Evolutionary conservation across 2,797 vertebrate species (phyloP).

Genomic region (Leptodactylus fallax): DNA sequence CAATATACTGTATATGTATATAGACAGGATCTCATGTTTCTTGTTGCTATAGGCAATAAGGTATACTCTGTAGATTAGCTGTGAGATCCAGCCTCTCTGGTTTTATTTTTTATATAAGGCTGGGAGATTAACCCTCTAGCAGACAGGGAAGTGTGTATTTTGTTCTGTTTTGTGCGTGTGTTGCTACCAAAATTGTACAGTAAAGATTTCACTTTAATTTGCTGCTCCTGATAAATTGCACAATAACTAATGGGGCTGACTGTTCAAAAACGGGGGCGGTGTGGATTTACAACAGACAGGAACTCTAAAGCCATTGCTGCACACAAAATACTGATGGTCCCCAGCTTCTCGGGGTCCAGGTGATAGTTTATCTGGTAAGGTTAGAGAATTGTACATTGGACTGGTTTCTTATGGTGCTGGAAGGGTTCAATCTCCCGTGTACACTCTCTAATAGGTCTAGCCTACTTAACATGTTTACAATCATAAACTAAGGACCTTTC

Average conservation of each 20-base stretch:
- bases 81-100: constrained; percentile 18
- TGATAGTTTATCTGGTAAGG: constrained; percentile 11
- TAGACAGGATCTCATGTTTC: constrained; percentile 2
- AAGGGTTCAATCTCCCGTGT: constrained; percentile 33
- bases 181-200: constrained; percentile 32
- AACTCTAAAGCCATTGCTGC: constrained; percentile 48
- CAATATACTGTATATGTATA: constrained; percentile 27
- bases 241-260: constrained; percentile 35
- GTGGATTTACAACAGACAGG: constrained; percentile 14
- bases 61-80: constrained; percentile 25
- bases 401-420: constrained; percentile 39
- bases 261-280: constrained; percentile 34
- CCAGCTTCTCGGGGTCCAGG: constrained; percentile 4
- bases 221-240: constrained; percentile 48
- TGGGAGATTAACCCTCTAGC: constrained; percentile 45
- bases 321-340: constrained; percentile 34
- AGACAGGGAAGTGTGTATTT: constrained; percentile 8
- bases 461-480: constrained; percentile 43
- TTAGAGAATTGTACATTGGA: constrained; percentile 11
- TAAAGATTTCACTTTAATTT: constrained; percentile 6
- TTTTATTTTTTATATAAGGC: constrained; percentile 12
- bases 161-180: neutral
- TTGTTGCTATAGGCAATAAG: constrained; percentile 34
- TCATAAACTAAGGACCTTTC: constrained; percentile 25
- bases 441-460: constrained; percentile 16